Evolutionary conservation across 2,888 invertebrate species (phyloP).

Genomic region (Andrena chrysosceles): DNA sequence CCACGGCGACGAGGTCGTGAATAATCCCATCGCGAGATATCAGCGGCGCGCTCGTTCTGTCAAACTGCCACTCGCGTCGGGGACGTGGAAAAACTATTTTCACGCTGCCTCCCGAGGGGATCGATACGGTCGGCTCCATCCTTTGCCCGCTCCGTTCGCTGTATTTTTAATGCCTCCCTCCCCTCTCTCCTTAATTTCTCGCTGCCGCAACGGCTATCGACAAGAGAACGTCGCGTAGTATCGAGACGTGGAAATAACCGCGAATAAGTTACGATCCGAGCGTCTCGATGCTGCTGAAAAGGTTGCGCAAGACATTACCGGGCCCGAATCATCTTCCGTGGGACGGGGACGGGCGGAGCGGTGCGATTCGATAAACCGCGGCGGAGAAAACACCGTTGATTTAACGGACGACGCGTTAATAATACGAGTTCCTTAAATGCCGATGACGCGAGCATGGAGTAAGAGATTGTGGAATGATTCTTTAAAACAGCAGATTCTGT

Average conservation of each 20-base stretch:
- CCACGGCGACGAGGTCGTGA: conserved; percentile 38
- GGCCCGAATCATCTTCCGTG: neutral
- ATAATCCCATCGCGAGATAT: conserved; percentile 67
- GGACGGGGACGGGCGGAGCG: neutral
- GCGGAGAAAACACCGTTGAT: neutral
- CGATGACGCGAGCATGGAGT: neutral
- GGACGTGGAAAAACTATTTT: conserved; percentile 58
- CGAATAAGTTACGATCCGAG: conserved; percentile 16
- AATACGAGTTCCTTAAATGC: neutral
- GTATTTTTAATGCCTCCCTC: conserved; percentile 46
- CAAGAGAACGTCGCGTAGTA: neutral
- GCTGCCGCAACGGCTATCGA: neutral
- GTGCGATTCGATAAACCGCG: conserved; percentile 10
- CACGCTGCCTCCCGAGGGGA: conserved; percentile 32
- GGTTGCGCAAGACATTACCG: neutral
- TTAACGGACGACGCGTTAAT: neutral
- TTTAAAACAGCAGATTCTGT: neutral
- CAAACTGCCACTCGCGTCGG: conserved; percentile 57
- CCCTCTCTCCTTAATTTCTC: conserved; percentile 21
- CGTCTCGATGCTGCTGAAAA: neutral
- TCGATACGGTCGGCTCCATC: conserved; percentile 50
- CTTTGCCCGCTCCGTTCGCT: conserved; percentile 18
- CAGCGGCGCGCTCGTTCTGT: conserved; percentile 47
- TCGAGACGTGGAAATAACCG: conserved; percentile 2
- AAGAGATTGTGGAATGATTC: neutral